These are phyloP conservation scores for Caenorhabditis japonica DNA, from an alignment of 2,888 invertebrate species.

Conservation along the genomic window DNA sequence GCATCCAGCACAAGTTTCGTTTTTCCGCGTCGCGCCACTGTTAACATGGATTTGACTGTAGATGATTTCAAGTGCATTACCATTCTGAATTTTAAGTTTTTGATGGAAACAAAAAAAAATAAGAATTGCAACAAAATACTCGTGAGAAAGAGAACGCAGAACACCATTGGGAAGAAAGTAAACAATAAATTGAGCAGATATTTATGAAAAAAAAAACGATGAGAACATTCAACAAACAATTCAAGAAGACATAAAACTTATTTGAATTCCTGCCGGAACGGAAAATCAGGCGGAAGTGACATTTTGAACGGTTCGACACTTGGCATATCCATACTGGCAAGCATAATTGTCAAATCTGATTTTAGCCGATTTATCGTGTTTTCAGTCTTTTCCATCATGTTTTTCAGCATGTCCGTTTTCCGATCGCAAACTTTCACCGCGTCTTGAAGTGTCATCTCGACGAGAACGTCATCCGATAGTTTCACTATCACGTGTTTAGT, in stretches of 20 bases:
- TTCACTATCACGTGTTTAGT: constrained; percentile 55
- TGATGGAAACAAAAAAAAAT: too few relatives aligned
- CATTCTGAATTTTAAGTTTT: too few relatives aligned
- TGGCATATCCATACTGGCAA: constrained; percentile 27
- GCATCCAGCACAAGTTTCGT: constrained; percentile 17
- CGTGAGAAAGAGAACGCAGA: neutral
- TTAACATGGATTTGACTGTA: constrained; percentile 42
- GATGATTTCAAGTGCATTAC: constrained; percentile 38
- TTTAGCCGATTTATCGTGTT: constrained; percentile 10
- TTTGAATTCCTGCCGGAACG: too few relatives aligned
- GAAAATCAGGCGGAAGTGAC: too few relatives aligned
- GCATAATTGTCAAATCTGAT: constrained; percentile 25
- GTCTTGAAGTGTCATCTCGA: constrained; percentile 47
- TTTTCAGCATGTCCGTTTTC: constrained; percentile 37
- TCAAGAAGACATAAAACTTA: too few relatives aligned
- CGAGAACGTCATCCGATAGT: constrained; percentile 48
- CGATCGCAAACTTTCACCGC: constrained; percentile 48
- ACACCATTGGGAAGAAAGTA: too few relatives aligned
- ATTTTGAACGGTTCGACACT: constrained; percentile 12
- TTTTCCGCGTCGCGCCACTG: constrained; percentile 45
- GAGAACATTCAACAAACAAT: too few relatives aligned
- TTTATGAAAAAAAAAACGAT: too few relatives aligned
- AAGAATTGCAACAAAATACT: too few relatives aligned
- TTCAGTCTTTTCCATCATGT: constrained; percentile 24
- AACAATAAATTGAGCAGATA: too few relatives aligned